Evolutionary conservation across 2,113 vertebrate genomes (phyloP), one percentile per base, ranked within the genome.

Genomic region (Pleuronectes platessa): DNA sequence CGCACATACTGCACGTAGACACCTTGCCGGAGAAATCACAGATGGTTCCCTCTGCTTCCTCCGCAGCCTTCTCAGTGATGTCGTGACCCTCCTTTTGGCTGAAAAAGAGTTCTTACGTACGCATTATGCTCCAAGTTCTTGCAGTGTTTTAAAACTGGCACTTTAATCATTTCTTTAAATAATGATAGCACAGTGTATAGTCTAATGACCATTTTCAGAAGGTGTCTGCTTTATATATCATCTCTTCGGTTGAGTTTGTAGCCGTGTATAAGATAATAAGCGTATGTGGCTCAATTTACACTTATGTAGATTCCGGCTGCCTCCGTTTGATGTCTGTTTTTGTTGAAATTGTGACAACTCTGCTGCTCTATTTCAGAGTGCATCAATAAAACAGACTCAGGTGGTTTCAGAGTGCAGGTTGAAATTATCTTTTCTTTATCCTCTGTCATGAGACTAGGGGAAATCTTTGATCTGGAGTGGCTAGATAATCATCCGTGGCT

Each of bases 401-500:
- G 83, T 81, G 78, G 83, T 65, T 78, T 73, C 24, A 79, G 8
- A 64, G 68, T 56, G 77, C 71, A n/a, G 68, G 66, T 53, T 54
- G 23, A 82, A 78, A 82, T 79, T n/a, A 83, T 82, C 74, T 89
- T 83, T 85, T 87, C 86, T 89, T 88, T 75, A 68, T 93, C 76
- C 79, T 89, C 76, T 75, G 76, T 84, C 89, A 91, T 85, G 89
- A 92, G 92, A 81, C 87, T 26, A 58, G 77, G 75, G 61, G 59
- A 77, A 88, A 89, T 90, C 89, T 93, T 92, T 93, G 93, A 94
- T 92, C 90, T 93, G 81, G 83, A 92, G 91, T 86, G 86, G 81
- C 76, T 71, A 76, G 88, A 93, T 94, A 93, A 93, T 94, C 91
- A 91, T 82, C 84, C 68, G 72, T 90, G 79, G 90, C 92, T 89